Evolutionary conservation across 2,113 vertebrate genomes (phyloP).

Genomic region (Stegostoma tigrinum): DNA sequence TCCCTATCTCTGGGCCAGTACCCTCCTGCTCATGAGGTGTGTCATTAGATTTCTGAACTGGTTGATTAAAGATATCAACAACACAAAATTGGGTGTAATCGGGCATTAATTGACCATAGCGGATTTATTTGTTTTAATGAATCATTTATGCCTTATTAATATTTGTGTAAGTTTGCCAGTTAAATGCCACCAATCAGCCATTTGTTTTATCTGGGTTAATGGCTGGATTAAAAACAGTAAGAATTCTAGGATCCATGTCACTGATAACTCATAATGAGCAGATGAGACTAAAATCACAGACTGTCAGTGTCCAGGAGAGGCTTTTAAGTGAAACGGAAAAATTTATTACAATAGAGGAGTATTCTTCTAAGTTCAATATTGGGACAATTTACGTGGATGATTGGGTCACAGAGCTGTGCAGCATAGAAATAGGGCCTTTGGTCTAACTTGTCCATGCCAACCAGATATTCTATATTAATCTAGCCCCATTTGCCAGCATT

Average conservation of each 20-base stretch:
- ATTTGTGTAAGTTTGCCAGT: background rate
- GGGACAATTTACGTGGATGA: background rate
- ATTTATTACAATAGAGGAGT: too few species aligned
- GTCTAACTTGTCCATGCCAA: too few species aligned
- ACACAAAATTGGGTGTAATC: background rate
- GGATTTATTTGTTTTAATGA: background rate
- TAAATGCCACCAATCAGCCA: background rate
- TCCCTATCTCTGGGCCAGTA: too few species aligned
- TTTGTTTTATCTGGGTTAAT: conserved; percentile 1
- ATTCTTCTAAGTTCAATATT: background rate
- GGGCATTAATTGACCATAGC: background rate
- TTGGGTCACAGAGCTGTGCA: too few species aligned
- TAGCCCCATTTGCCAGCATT: too few species aligned
- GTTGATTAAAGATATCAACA: too few species aligned
- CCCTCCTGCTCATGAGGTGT: too few species aligned
- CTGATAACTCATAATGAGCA: background rate
- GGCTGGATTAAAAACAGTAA: background rate
- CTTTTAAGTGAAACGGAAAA: background rate
- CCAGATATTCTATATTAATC: too few species aligned
- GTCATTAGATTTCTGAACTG: too few species aligned
- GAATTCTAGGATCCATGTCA: background rate
- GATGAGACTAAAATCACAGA: too few species aligned
- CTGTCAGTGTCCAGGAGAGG: background rate
- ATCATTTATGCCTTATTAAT: background rate
- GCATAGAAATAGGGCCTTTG: too few species aligned